These are phyloP conservation scores for Caradrina clavipalpis DNA, from an alignment of 2,888 invertebrate genomes.

Conservation along the genomic window DNA sequence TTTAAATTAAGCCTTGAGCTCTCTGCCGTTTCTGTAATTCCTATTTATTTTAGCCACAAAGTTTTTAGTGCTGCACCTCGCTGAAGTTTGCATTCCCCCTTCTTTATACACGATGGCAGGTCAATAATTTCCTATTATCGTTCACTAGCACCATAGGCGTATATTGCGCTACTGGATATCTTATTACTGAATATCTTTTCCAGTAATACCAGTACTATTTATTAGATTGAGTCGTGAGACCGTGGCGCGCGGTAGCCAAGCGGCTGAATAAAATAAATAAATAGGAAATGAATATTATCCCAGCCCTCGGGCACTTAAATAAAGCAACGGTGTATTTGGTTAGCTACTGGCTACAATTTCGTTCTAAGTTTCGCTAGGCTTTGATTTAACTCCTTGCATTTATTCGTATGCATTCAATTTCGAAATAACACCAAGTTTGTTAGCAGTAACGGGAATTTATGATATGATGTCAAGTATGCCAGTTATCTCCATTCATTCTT, in stretches of 20 bases:
- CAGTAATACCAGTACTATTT: conserved; percentile 85
- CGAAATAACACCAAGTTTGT: conserved; percentile 31
- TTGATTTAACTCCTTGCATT: conserved; percentile 42
- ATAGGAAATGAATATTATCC: conserved; percentile 76
- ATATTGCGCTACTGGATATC: conserved; percentile 84
- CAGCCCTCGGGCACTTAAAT: conserved; percentile 69
- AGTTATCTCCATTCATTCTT: conserved; percentile 53
- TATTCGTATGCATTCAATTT: conserved; percentile 38
- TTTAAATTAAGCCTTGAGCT: conserved; percentile 53
- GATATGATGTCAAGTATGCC: conserved; percentile 41
- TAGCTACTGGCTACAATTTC: conserved; percentile 59
- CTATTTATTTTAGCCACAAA: conserved; percentile 52
- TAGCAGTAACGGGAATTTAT: conserved; percentile 43
- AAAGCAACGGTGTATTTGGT: conserved; percentile 73
- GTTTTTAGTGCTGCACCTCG: conserved; percentile 47
- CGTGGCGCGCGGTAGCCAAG: conserved; percentile 80
- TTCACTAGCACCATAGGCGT: conserved; percentile 74
- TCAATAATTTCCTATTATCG: conserved; percentile 83
- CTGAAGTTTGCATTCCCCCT: conserved; percentile 57
- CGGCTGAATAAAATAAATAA: conserved; percentile 84
- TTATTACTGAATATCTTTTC: conserved; percentile 85
- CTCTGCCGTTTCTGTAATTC: conserved; percentile 42
- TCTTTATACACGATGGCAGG: conserved; percentile 70
- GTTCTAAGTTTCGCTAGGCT: conserved; percentile 24
- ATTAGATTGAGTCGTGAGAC: conserved; percentile 90